Evolutionary conservation across 2,113 vertebrate species (phyloP).

Genomic region (Crotalus horridus): DNA sequence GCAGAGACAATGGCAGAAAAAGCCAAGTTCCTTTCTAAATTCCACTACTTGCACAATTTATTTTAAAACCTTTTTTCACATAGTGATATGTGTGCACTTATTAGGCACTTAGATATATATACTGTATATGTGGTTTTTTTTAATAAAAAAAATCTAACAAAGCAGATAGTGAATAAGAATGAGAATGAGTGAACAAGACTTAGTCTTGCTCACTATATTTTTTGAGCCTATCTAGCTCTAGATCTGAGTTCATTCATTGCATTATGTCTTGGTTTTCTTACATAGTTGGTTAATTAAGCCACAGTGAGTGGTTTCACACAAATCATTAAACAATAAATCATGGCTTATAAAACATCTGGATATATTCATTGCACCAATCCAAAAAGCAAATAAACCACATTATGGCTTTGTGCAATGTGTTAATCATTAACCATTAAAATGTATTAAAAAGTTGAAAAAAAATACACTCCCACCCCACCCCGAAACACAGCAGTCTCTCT

Average conservation of each 20-base stretch:
- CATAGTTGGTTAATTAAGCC: neutral
- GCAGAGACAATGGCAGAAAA: conserved; percentile 44
- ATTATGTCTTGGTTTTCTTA: neutral
- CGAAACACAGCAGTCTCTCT: neutral
- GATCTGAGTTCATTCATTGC: neutral
- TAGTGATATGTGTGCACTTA: neutral
- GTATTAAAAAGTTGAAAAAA: neutral
- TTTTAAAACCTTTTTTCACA: conserved; percentile 29
- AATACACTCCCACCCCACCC: no score
- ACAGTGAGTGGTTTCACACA: neutral
- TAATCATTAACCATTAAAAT: neutral
- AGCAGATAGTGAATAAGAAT: neutral
- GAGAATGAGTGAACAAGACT: neutral
- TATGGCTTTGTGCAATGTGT: neutral
- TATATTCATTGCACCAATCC: neutral
- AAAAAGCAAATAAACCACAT: neutral
- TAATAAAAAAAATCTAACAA: neutral
- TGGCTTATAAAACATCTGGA: neutral
- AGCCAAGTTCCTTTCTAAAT: conserved; percentile 17
- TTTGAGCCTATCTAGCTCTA: neutral
- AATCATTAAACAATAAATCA: neutral
- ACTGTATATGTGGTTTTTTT: neutral
- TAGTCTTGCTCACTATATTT: neutral
- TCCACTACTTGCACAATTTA: conserved; percentile 38
- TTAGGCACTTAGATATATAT: neutral